These are phyloP conservation scores for Ginglymostoma cirratum DNA, from an alignment of 2,113 vertebrate species.

Conservation along the genomic window DNA sequence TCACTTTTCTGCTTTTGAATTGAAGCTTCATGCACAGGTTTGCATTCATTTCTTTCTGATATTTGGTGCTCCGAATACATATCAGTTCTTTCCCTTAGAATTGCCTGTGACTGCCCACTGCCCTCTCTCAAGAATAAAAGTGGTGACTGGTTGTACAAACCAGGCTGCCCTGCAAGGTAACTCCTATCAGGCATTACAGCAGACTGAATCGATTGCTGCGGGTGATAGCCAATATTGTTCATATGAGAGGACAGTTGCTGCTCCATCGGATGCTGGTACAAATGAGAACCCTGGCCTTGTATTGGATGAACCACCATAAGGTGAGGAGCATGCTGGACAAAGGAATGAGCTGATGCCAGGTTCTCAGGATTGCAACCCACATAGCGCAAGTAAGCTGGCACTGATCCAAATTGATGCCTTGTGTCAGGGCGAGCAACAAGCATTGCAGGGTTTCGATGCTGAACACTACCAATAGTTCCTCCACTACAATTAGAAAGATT, in stretches of 20 bases:
- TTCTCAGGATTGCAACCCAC: neutral
- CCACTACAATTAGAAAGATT: neutral
- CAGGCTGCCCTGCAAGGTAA: neutral
- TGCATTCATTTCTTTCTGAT: slow-evolving; percentile 13
- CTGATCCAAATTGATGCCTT: neutral
- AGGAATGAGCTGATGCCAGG: neutral
- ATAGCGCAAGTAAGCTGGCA: slow-evolving; percentile 25
- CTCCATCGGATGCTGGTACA: neutral
- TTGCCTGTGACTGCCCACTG: neutral
- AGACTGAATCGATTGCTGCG: neutral
- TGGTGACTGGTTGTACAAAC: neutral
- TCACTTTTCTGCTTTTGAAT: neutral
- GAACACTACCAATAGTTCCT: neutral
- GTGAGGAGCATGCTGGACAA: slow-evolving; percentile 1
- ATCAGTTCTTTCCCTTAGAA: neutral
- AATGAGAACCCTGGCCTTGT: neutral
- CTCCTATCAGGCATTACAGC: neutral
- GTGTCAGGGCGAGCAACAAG: neutral
- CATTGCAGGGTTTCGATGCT: neutral
- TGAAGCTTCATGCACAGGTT: neutral
- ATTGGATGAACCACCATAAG: slow-evolving; percentile 26
- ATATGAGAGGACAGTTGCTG: slow-evolving; percentile 9
- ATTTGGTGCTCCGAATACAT: neutral
- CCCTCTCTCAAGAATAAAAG: slow-evolving; percentile 7
- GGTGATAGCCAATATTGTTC: neutral